A percentile compares a stretch with the other conserved stretches of the same genome.
These are phyloP conservation scores for Eidolon dupreanum DNA, from an alignment of 2,797 vertebrate genomes.

Conservation along the genomic window DNA sequence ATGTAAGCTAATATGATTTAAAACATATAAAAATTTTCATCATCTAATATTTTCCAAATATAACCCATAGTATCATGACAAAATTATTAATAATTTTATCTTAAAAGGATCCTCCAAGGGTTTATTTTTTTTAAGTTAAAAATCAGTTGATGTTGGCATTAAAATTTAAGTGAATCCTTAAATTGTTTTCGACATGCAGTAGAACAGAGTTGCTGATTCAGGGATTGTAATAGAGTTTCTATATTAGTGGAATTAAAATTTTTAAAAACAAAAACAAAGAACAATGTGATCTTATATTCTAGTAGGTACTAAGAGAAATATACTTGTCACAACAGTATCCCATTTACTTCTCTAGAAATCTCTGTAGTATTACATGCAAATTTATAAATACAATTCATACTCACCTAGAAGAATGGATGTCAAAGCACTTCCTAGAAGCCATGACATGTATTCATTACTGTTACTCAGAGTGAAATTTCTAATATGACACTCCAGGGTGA, in stretches of 20 bases:
- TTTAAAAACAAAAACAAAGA: neutral
- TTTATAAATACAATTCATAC: neutral
- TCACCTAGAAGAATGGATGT: neutral
- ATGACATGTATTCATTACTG: neutral
- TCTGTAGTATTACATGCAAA: neutral
- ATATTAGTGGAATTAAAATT: neutral
- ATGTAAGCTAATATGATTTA: neutral
- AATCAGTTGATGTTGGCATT: neutral
- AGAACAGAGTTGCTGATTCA: neutral
- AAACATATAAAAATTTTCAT: neutral
- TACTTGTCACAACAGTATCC: neutral
- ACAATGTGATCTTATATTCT: neutral
- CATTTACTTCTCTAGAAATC: neutral
- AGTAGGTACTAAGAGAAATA: neutral
- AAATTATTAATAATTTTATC: neutral
- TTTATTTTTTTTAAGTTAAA: neutral
- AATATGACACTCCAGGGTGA: neutral
- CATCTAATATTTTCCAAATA: neutral
- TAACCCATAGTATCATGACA: neutral
- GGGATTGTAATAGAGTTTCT: neutral
- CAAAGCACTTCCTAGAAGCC: neutral
- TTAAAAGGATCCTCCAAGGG: neutral
- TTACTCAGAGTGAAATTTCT: neutral
- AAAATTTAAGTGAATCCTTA: neutral
- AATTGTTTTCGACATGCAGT: neutral